Evolutionary conservation across 2,888 invertebrate genomes (phyloP), one percentile per base, ranked within the genome.

Genomic region (Poecilus cupreus): DNA sequence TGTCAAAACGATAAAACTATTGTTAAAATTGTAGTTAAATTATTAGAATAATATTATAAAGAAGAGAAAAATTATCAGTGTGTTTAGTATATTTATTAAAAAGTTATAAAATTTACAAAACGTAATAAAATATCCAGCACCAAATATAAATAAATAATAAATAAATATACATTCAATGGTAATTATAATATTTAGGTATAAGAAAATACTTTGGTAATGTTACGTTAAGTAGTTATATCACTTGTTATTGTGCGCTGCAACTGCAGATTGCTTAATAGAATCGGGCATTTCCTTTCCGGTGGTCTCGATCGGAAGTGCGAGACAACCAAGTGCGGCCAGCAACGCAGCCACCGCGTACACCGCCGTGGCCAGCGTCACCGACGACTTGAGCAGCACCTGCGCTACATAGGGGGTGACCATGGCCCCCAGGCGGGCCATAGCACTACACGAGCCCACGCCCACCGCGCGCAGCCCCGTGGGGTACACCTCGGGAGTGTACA

Each of bases 401-500:
- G 98, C 97, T 1, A 98, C 94, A 86, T 97, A 97, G 0, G 98
- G 98, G 0, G 98, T 98, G 13, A 96, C 90, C 95, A 98, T 97
- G 20, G 97, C 97, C 8, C 98, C 98, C 8, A 98, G 91, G 54
- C 98, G 90, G 0, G 97, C 97, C 90, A 97, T 95, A 0, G 96
- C 95, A 85, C 97, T 97, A 87, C 97, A 97, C 0, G 96, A 95
- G 4, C 97, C 97, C n/a, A 98, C 95, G 0, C 98, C 98, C 3
- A 97, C 94, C 1, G 97, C 95, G 80, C 97, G 90, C 68, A 97
- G 89, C 18, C 96, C 95, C 0, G 97, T 97, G 0, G 98, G 97
- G 88, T 97, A 98, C 2, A 97, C 96, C 92, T 98, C 98, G 5
- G 98, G 97, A 4, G 98, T 98, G 87, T 98, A 98, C 3, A 98